Conservation (phyloP, 2,888 invertebrate genomes). For the Busseola fusca region DNA sequence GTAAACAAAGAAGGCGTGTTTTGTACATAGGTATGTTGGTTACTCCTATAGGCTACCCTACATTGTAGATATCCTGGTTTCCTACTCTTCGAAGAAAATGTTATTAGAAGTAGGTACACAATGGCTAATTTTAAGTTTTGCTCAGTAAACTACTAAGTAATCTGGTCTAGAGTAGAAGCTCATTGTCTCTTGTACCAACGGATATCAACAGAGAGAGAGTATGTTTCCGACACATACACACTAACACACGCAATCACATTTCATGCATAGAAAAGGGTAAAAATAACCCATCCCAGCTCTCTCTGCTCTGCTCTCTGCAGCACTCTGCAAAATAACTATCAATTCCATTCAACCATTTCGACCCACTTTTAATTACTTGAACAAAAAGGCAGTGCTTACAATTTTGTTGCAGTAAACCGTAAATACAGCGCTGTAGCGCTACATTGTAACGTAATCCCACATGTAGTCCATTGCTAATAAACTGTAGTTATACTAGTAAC, state of each 20-base stretch:
- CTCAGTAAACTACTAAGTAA: neutral
- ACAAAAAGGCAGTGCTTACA: conserved; percentile 48
- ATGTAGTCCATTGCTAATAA: conserved; percentile 50
- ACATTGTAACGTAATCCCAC: conserved; percentile 53
- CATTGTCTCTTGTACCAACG: neutral
- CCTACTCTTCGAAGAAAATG: neutral
- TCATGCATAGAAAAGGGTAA: neutral
- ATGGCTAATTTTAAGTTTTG: neutral
- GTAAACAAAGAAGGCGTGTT: neutral
- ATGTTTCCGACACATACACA: neutral
- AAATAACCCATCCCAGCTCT: neutral
- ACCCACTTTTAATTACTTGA: conserved; percentile 40
- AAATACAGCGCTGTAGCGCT: conserved; percentile 21
- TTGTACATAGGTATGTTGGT: neutral
- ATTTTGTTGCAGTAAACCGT: conserved; percentile 41
- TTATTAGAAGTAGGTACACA: neutral
- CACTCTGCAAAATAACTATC: conserved; percentile 6
- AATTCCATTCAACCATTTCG: conserved; percentile 28
- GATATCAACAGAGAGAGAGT: neutral
- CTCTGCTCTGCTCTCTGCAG: too few species aligned
- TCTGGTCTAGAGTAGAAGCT: neutral
- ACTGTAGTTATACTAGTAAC: conserved; percentile 44
- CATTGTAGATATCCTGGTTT: neutral
- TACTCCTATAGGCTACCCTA: neutral
- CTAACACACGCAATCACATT: neutral